Evolutionary conservation across 2,888 invertebrate species (phyloP).

Genomic region (Mongoloraphidia duomilia): DNA sequence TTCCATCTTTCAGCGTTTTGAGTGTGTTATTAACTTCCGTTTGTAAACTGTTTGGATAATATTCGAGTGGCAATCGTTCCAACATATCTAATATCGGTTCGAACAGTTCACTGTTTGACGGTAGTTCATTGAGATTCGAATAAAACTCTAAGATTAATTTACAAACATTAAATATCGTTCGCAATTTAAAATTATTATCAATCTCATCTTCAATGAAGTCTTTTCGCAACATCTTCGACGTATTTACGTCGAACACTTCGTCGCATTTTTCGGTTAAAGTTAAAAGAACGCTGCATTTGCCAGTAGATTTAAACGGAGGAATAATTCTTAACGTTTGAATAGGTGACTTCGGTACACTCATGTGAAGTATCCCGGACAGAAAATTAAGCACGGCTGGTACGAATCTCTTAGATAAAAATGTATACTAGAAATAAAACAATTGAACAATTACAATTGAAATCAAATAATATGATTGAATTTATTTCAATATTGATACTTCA

Average conservation of each 20-base stretch:
- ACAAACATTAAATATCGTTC: slow-evolving; percentile 38
- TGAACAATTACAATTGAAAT: neutral
- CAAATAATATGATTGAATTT: too few species aligned
- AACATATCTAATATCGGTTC: slow-evolving; percentile 40
- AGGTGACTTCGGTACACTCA: slow-evolving; percentile 48
- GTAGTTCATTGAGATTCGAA: slow-evolving; percentile 29
- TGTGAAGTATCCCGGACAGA: slow-evolving; percentile 57
- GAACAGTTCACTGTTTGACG: slow-evolving; percentile 31
- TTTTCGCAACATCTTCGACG: slow-evolving; percentile 32
- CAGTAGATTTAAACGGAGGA: slow-evolving; percentile 50
- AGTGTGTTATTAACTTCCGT: slow-evolving; percentile 30
- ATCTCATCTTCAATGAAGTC: slow-evolving; percentile 40
- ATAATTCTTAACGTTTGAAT: slow-evolving; percentile 45
- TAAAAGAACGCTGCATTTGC: slow-evolving; percentile 38
- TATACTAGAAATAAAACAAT: slow-evolving; percentile 43
- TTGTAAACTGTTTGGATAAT: slow-evolving; percentile 45
- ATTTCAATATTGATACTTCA: too few species aligned
- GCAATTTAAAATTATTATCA: slow-evolving; percentile 49
- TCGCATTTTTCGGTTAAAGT: slow-evolving; percentile 38
- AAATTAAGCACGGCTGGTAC: slow-evolving; percentile 71
- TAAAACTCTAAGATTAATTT: slow-evolving; percentile 45
- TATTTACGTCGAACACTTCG: slow-evolving; percentile 22
- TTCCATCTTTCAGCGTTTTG: slow-evolving; percentile 33
- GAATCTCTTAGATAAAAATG: slow-evolving; percentile 61
- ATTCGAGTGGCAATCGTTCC: slow-evolving; percentile 37